phyloP scores from a whole-genome alignment of 2,113 vertebrate genomes.

The Brevimyrus niger region DNA sequence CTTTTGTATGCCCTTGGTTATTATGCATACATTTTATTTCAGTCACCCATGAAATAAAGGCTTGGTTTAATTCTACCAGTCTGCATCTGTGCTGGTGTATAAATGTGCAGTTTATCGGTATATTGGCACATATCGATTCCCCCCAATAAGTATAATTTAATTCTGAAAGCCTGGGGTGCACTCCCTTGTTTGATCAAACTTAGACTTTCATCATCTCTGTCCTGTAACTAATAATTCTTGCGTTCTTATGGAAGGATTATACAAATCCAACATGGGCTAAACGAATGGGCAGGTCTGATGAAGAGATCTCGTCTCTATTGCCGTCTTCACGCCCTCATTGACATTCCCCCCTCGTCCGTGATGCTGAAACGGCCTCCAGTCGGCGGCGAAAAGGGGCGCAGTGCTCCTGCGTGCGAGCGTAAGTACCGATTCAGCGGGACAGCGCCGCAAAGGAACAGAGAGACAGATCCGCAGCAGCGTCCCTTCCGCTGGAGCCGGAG shows the following conservation, averaged over 20 bases:
- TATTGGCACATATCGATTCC: not conserved
- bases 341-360: slow-evolving; percentile 54
- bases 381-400: slow-evolving; percentile 17
- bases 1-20: not conserved
- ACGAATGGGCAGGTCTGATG: not conserved
- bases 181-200: not conserved
- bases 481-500: slow-evolving; percentile 44
- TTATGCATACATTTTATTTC: not conserved
- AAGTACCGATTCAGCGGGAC: slow-evolving; percentile 51
- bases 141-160: not conserved
- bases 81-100: not conserved
- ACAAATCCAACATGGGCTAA: not conserved
- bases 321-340: slow-evolving; percentile 31
- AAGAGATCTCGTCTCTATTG: slow-evolving; percentile 11
- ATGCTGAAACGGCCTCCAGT: slow-evolving; percentile 53
- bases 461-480: slow-evolving; percentile 48
- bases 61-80: not conserved
- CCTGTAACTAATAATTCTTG: not conserved
- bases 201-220: not conserved
- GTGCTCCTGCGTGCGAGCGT: slow-evolving; percentile 45
- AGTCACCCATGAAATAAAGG: not conserved
- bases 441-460: slow-evolving; percentile 48
- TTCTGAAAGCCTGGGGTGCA: not conserved
- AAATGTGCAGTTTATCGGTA: not conserved
- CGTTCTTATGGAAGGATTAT: not conserved